phyloP scores from a whole-genome alignment of 2,888 invertebrate species.

The Acleris cristana region DNA sequence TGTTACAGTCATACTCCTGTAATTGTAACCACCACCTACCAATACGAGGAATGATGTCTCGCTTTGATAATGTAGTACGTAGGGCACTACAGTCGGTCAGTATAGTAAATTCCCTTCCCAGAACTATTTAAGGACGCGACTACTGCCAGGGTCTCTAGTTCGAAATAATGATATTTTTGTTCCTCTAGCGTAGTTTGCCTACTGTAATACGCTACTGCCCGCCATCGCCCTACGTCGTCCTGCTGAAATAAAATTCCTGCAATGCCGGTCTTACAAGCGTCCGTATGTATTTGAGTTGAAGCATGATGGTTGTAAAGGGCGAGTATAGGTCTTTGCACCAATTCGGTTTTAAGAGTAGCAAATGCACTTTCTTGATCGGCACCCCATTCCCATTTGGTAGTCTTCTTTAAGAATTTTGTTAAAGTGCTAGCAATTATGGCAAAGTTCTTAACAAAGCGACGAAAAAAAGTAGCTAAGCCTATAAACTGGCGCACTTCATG shows the following conservation, averaged over 20 bases:
- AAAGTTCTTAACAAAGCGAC: conserved; percentile 44
- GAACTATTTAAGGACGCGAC: conserved; percentile 30
- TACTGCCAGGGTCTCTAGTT: conserved; percentile 33
- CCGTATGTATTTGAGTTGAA: conserved; percentile 50
- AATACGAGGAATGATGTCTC: conserved; percentile 19
- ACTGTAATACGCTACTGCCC: conserved; percentile 47
- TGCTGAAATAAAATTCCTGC: conserved; percentile 50
- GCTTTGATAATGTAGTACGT: conserved; percentile 3
- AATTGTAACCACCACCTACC: conserved; percentile 24
- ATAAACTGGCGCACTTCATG: conserved; percentile 47
- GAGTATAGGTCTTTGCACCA: conserved; percentile 34
- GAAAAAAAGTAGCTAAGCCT: conserved; percentile 46
- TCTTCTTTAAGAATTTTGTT: conserved; percentile 40
- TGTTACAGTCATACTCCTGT: conserved; percentile 3
- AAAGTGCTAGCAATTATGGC: conserved; percentile 42
- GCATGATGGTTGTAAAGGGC: conserved; percentile 36
- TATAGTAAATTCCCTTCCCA: conserved; percentile 25
- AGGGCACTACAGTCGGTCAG: background rate
- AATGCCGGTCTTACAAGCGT: conserved; percentile 47
- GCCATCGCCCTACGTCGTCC: conserved; percentile 13
- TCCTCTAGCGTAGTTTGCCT: conserved; percentile 40
- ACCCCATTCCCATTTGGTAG: conserved; percentile 39
- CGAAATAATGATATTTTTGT: conserved; percentile 42
- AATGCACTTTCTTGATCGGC: conserved; percentile 35
- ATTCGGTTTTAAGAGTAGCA: conserved; percentile 35